These are phyloP conservation scores for Passerina amoena DNA, from an alignment of 2,113 vertebrate genomes.

Conservation along the genomic window DNA sequence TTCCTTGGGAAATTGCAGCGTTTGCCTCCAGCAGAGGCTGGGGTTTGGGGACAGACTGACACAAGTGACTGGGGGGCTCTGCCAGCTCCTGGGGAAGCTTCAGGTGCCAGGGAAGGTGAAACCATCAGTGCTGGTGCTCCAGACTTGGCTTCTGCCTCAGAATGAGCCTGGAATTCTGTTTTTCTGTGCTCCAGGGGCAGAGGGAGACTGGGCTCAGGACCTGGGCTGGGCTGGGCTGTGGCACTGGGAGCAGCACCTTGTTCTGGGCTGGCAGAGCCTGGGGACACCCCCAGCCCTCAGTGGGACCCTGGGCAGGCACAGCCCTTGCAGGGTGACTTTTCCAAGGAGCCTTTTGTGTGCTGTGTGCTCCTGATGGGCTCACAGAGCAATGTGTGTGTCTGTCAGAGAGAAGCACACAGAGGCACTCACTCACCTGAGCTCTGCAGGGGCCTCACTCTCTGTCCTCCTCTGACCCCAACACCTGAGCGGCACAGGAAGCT, in stretches of 20 bases:
- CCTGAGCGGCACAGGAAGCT: not conserved
- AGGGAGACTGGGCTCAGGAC: too few species aligned
- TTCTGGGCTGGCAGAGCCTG: not conserved
- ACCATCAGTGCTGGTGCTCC: not conserved
- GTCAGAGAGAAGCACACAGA: not conserved
- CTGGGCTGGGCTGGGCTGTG: too few species aligned
- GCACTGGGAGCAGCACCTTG: too few species aligned
- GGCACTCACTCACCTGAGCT: not conserved
- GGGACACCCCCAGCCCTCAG: not conserved
- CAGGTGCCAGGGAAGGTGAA: not conserved
- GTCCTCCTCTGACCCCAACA: conserved; percentile 1
- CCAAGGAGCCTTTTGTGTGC: not conserved
- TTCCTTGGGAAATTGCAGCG: not conserved
- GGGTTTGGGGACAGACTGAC: not conserved
- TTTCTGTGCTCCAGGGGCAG: not conserved
- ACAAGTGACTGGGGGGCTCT: not conserved
- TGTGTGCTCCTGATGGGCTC: accelerated
- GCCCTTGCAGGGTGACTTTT: not conserved
- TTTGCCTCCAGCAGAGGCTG: not conserved
- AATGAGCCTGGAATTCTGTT: accelerated
- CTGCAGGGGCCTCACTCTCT: not conserved
- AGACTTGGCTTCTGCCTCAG: not conserved
- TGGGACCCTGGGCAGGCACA: not conserved
- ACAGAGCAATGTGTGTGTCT: not conserved
- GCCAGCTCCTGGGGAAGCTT: not conserved